These are phyloP conservation scores for Andinoacara biseriatus DNA, from an alignment of 2,113 vertebrate genomes.

Conservation along the genomic window DNA sequence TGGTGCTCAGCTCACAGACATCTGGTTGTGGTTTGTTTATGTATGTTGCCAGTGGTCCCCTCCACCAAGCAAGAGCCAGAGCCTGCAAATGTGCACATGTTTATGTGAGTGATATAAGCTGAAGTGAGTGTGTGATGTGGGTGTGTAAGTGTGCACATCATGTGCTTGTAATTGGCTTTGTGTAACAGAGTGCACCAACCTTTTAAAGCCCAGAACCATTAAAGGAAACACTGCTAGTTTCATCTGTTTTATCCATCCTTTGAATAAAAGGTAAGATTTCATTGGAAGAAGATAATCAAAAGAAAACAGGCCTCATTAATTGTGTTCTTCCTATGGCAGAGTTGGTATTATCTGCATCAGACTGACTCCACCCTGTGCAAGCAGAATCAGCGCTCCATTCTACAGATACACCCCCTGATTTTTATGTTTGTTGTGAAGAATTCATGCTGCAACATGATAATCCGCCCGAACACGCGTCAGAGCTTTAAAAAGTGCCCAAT, in stretches of 20 bases:
- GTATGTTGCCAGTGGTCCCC: constrained; percentile 55
- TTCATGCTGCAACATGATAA: rapidly evolving
- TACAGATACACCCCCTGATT: not conserved
- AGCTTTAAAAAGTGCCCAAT: not conserved
- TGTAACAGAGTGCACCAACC: not conserved
- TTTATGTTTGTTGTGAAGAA: not conserved
- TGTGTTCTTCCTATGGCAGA: not conserved
- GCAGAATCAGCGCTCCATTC: not conserved
- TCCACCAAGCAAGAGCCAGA: constrained; percentile 33
- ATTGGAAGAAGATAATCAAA: too few species aligned
- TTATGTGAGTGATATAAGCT: constrained; percentile 54
- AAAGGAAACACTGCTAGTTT: not conserved
- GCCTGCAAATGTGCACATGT: constrained; percentile 43
- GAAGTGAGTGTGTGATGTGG: constrained; percentile 45
- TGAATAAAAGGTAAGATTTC: not conserved
- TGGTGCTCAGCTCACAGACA: constrained; percentile 46
- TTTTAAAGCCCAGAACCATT: not conserved
- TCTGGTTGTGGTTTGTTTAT: constrained; percentile 76
- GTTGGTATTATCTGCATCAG: not conserved
- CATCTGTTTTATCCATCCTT: not conserved
- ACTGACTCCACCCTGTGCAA: not conserved
- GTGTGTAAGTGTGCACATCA: constrained; percentile 6
- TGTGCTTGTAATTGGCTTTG: constrained; percentile 15
- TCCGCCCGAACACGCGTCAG: rapidly evolving
- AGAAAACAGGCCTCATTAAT: not conserved